Evolutionary conservation across 2,888 invertebrate genomes (phyloP).

Genomic region (Platynereis dumerilii): DNA sequence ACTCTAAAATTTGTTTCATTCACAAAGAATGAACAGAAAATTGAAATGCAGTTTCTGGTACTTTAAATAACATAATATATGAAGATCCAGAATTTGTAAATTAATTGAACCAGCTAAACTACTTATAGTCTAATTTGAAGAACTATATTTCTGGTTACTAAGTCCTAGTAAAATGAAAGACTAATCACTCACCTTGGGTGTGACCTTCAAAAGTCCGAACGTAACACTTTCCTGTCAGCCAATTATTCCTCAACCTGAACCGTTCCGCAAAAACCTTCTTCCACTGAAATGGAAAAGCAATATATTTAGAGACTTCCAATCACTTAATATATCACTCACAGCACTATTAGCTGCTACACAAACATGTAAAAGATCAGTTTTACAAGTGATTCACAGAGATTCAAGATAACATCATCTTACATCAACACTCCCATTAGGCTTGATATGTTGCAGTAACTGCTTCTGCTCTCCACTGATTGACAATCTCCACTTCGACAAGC

Average conservation of each 20-base stretch:
- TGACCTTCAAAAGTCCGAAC: constrained; percentile 68
- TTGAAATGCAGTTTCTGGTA: not conserved
- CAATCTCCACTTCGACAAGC: constrained; percentile 62
- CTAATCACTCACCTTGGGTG: constrained; percentile 61
- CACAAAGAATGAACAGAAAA: no score
- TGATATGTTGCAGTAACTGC: constrained; percentile 60
- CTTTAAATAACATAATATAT: no score
- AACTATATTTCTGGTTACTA: no score
- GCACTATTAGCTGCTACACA: no score
- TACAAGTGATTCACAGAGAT: no score
- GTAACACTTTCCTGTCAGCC: constrained; percentile 66
- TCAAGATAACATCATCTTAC: constrained; percentile 40
- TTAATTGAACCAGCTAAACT: no score
- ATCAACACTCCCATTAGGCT: constrained; percentile 55
- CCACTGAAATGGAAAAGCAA: constrained; percentile 59
- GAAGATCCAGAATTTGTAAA: no score
- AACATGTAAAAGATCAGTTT: no score
- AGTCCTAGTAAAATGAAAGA: no score
- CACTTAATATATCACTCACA: no score
- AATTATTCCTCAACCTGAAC: constrained; percentile 65
- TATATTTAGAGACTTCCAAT: not conserved
- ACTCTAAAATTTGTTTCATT: no score
- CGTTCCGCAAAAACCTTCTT: constrained; percentile 66
- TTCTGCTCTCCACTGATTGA: constrained; percentile 62
- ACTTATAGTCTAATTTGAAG: no score